phyloP scores from a whole-genome alignment of 2,797 vertebrate species.

The Tragopan temminckii region DNA sequence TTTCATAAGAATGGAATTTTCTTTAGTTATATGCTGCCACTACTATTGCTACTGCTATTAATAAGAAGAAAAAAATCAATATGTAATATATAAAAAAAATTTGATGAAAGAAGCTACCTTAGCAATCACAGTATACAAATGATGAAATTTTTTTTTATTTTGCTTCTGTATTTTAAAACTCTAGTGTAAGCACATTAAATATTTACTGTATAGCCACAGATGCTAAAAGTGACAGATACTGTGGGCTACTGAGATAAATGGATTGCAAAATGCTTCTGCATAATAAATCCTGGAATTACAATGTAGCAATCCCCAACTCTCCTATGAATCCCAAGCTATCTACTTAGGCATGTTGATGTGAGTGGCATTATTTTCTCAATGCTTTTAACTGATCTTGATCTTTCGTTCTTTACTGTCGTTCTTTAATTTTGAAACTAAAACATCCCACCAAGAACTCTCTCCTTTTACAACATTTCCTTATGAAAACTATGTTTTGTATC shows the following conservation, averaged over 20 bases:
- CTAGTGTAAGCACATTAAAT: background rate
- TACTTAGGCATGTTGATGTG: background rate
- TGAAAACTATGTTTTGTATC: background rate
- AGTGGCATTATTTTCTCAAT: background rate
- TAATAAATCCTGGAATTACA: background rate
- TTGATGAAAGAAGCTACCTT: background rate
- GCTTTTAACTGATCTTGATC: background rate
- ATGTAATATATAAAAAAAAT: background rate
- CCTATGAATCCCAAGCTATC: background rate
- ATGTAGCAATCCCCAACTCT: background rate
- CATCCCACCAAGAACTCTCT: background rate
- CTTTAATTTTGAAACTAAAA: background rate
- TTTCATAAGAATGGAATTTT: background rate
- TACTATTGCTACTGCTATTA: rapidly evolving
- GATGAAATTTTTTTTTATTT: background rate
- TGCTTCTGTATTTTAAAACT: background rate
- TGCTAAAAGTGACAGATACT: background rate
- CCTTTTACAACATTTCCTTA: background rate
- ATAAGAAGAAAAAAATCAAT: background rate
- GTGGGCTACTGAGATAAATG: background rate
- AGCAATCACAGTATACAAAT: background rate
- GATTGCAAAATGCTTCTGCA: background rate
- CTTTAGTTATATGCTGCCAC: background rate
- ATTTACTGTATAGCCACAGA: background rate
- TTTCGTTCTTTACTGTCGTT: background rate